Evolutionary conservation across 2,888 invertebrate genomes (phyloP).

Genomic region (Plagiodera versicolora): DNA sequence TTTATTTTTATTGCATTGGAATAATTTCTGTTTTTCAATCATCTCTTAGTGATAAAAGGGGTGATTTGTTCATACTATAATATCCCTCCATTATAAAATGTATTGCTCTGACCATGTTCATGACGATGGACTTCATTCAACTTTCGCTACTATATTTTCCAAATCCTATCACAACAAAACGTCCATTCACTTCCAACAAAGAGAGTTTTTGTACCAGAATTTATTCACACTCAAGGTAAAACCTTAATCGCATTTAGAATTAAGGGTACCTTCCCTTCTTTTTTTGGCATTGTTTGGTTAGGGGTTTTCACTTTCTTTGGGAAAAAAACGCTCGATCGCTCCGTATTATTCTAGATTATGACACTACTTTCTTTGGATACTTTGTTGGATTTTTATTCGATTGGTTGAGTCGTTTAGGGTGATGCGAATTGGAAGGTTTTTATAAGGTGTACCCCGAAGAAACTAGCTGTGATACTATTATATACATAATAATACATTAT

Average conservation of each 20-base stretch:
- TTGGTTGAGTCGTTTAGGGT: too few relatives aligned
- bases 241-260: conserved; percentile 33
- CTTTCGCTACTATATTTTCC: conserved; percentile 27
- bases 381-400: background rate
- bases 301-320: conserved; percentile 13
- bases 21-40: too few relatives aligned
- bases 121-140: conserved; percentile 22
- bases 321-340: conserved; percentile 18
- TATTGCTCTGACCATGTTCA: conserved; percentile 9
- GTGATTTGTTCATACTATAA: too few relatives aligned
- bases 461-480: too few relatives aligned
- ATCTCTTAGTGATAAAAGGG: too few relatives aligned
- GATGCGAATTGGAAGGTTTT: too few relatives aligned
- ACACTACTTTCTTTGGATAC: conserved; percentile 14
- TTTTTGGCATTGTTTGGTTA: conserved; percentile 7
- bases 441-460: too few relatives aligned
- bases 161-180: conserved; percentile 41
- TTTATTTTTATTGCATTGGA: too few relatives aligned
- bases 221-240: conserved; percentile 39
- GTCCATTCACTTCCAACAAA: conserved; percentile 34
- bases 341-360: conserved; percentile 13
- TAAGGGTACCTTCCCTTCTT: conserved; percentile 16
- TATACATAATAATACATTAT: too few relatives aligned
- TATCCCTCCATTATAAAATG: background rate
- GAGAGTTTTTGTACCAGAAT: conserved; percentile 38